Percentiles rank a stretch among this genome's conserved stretches.
Evolutionary conservation across 2,113 vertebrate species (phyloP).

Genomic region (Blennius ocellaris): DNA sequence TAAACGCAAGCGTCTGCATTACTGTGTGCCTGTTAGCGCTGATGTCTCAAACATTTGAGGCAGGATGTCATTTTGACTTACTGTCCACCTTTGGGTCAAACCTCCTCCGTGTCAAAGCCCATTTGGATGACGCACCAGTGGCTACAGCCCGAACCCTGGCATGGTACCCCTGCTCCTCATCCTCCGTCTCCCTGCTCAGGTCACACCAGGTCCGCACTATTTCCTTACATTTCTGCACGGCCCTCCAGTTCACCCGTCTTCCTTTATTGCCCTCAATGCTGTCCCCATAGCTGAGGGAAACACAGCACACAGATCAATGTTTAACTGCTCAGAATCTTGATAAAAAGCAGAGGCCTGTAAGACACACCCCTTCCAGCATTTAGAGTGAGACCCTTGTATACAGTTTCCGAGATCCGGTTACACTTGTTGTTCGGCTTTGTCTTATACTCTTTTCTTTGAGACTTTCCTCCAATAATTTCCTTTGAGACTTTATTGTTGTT

Average conservation of each 20-base stretch:
- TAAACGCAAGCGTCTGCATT: too few species aligned
- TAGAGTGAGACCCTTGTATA: too few species aligned
- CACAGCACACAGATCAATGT: background rate
- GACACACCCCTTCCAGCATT: too few species aligned
- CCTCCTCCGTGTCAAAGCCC: slow-evolving; percentile 79
- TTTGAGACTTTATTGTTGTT: background rate
- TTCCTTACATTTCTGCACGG: slow-evolving; percentile 81
- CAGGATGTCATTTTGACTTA: slow-evolving; percentile 78
- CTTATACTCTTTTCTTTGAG: background rate
- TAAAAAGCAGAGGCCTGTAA: background rate
- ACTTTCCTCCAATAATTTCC: background rate
- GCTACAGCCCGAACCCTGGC: slow-evolving; percentile 85
- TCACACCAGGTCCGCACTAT: slow-evolving; percentile 87
- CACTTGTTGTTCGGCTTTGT: background rate
- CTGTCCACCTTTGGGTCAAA: slow-evolving; percentile 90
- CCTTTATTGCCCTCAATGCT: slow-evolving; percentile 59
- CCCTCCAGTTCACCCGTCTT: slow-evolving; percentile 82
- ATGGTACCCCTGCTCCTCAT: slow-evolving; percentile 84
- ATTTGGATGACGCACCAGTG: slow-evolving; percentile 77
- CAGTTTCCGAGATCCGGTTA: background rate
- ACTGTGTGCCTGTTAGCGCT: background rate
- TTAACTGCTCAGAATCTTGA: too few species aligned
- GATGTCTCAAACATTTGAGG: background rate
- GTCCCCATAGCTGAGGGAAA: slow-evolving; percentile 87
- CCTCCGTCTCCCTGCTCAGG: slow-evolving; percentile 86